Evolutionary conservation across 2,113 vertebrate species (phyloP).

Genomic region (Engraulis encrasicolus): DNA sequence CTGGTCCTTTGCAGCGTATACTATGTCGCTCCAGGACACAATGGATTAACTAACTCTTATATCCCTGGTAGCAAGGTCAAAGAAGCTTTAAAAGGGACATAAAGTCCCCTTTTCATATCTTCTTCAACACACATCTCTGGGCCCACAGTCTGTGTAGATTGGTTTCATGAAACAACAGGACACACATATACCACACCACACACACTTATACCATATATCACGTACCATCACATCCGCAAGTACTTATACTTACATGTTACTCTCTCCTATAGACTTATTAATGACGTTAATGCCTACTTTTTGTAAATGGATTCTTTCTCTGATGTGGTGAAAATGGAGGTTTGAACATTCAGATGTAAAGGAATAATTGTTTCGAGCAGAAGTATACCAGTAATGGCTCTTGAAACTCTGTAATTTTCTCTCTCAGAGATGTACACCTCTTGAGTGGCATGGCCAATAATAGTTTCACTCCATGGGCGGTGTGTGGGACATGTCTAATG

Average conservation of each 20-base stretch:
- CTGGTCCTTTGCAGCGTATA: too few relatives aligned
- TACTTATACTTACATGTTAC: too few relatives aligned
- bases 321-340: constrained; percentile 60
- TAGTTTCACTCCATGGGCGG: neutral
- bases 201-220: constrained; percentile 47
- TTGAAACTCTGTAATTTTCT: constrained; percentile 57
- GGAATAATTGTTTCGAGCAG: constrained; percentile 62
- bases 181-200: too few relatives aligned
- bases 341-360: constrained; percentile 56
- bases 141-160: too few relatives aligned
- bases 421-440: neutral
- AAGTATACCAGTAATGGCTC: constrained; percentile 61
- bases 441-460: constrained; percentile 27
- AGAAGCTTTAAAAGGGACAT: too few relatives aligned
- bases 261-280: constrained; percentile 63
- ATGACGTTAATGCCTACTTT: constrained; percentile 63
- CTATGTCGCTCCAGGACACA: too few relatives aligned
- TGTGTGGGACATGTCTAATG: neutral
- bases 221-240: constrained; percentile 26
- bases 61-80: too few relatives aligned
- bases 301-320: constrained; percentile 66
- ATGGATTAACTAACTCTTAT: too few relatives aligned
- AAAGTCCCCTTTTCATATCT: too few relatives aligned
- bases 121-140: too few relatives aligned
- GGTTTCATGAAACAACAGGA: too few relatives aligned